phyloP scores from a whole-genome alignment of 2,797 vertebrate genomes.

The Picus viridis region DNA sequence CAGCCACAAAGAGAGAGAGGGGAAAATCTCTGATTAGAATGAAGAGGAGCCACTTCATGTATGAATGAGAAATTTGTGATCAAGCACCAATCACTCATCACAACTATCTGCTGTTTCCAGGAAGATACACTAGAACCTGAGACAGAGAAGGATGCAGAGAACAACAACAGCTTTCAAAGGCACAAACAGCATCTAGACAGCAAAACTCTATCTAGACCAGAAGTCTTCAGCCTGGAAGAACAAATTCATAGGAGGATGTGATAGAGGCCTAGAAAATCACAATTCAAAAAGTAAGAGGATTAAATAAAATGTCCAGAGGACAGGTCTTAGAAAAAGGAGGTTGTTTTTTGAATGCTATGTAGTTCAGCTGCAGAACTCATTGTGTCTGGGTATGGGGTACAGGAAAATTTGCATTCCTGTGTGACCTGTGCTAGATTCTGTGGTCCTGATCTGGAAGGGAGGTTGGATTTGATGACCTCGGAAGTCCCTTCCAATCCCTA shows the following conservation, averaged over 20 bases:
- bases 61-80: not conserved
- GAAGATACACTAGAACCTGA: not conserved
- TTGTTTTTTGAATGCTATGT: not conserved
- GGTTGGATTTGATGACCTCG: too few relatives aligned
- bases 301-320: not conserved
- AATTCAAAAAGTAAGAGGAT: not conserved
- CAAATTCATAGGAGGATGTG: not conserved
- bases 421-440: too few relatives aligned
- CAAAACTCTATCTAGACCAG: not conserved
- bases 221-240: not conserved
- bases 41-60: not conserved
- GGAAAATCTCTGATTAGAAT: not conserved
- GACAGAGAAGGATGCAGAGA: not conserved
- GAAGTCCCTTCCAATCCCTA: too few relatives aligned
- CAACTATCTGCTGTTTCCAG: not conserved
- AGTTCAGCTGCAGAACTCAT: not conserved
- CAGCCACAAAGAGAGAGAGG: not conserved
- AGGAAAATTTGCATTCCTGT: not conserved
- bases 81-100: not conserved
- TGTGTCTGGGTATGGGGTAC: not conserved
- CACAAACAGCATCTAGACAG: not conserved
- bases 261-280: not conserved
- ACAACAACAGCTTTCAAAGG: not conserved
- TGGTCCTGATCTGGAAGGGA: too few relatives aligned
- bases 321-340: not conserved